Evolutionary conservation across 2,797 vertebrate species (phyloP).

Genomic region (Sebastes glaucus): DNA sequence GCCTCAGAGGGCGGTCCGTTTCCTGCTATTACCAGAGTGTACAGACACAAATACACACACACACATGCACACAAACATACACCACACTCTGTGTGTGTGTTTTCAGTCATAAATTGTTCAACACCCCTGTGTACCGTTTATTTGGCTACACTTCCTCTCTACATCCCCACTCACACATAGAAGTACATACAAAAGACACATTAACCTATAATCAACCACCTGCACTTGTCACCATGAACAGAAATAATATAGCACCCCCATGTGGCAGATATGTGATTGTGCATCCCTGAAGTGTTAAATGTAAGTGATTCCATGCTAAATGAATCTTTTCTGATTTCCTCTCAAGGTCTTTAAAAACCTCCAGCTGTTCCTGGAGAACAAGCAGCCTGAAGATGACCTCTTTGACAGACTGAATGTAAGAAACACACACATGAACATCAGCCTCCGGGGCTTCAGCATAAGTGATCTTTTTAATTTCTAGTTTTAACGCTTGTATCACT

Average conservation of each 20-base stretch:
- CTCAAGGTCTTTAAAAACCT: constrained; percentile 97
- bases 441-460: not conserved
- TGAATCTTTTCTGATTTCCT: not conserved
- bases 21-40: constrained; percentile 63
- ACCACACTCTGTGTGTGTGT: not conserved
- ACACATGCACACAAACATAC: not conserved
- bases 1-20: constrained; percentile 65
- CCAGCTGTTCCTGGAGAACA: constrained; percentile 97
- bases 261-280: constrained; percentile 45
- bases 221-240: constrained; percentile 24
- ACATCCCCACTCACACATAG: not conserved
- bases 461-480: not conserved
- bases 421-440: not conserved
- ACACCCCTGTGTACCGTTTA: not conserved
- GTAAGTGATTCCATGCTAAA: not conserved
- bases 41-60: constrained; percentile 4
- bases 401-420: constrained; percentile 97
- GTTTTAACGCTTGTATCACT: not conserved
- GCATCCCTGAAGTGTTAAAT: not conserved
- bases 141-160: not conserved
- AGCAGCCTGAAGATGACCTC: constrained; percentile 95
- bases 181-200: not conserved
- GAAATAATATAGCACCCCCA: constrained; percentile 38
- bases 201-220: constrained; percentile 1
- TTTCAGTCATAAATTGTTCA: constrained; percentile 28